Evolutionary conservation across 2,113 vertebrate genomes (phyloP).

Genomic region (Gavialis gangeticus): DNA sequence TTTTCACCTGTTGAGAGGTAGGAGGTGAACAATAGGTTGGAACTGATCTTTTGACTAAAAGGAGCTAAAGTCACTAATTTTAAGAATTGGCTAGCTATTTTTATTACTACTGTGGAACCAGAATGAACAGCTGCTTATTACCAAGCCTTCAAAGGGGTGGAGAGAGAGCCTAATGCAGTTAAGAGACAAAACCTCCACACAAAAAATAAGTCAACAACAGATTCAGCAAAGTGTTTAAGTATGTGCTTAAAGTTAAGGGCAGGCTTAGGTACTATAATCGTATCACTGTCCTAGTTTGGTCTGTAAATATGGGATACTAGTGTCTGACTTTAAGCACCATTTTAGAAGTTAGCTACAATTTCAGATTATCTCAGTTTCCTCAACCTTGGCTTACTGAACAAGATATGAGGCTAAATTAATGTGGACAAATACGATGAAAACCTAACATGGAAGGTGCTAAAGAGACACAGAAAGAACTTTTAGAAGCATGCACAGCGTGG

Average conservation of each 20-base stretch:
- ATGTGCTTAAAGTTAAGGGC: not conserved
- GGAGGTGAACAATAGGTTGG: not conserved
- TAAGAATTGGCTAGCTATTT: not conserved
- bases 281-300: not conserved
- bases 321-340: constrained; percentile 12
- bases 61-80: not conserved
- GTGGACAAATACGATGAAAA: constrained; percentile 13
- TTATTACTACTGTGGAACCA: not conserved
- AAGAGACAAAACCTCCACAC: constrained; percentile 14
- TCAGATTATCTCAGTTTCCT: not conserved
- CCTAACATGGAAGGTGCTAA: not conserved
- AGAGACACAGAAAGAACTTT: not conserved
- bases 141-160: not conserved
- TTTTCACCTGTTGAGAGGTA: not conserved
- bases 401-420: not conserved
- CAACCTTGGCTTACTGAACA: not conserved
- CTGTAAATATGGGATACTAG: not conserved
- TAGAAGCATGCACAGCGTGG: not conserved
- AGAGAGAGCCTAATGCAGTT: not conserved
- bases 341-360: not conserved
- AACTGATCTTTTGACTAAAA: not conserved
- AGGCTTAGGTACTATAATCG: not conserved
- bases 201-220: not conserved
- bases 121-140: not conserved
- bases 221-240: not conserved